Evolutionary conservation across 30 jellyfish, hydroid and myxozoan genomes (phyloP).

Genomic region (Pelagia noctiluca): DNA sequence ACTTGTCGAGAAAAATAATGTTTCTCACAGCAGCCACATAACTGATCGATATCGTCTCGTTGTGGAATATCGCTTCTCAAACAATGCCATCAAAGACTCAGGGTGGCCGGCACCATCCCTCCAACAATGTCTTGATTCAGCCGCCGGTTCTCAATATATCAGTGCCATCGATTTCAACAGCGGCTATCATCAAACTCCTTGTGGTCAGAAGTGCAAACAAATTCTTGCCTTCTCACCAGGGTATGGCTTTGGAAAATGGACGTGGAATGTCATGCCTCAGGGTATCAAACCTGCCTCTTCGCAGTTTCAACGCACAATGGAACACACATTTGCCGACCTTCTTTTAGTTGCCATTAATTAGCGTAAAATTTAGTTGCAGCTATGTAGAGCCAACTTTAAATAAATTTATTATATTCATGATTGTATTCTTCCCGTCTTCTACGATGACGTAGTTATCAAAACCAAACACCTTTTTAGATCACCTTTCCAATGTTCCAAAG

Average conservation of each 20-base stretch:
- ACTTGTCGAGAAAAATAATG: constrained; percentile 35
- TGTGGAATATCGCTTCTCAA: constrained; percentile 53
- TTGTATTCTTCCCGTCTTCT: constrained; percentile 2
- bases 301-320: neutral
- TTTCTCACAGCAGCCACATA: constrained; percentile 34
- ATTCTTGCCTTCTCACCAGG: constrained; percentile 21
- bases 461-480: neutral
- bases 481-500: neutral
- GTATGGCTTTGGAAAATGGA: constrained; percentile 9
- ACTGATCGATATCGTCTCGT: constrained; percentile 43
- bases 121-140: constrained; percentile 53
- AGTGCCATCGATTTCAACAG: constrained; percentile 37
- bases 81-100: constrained; percentile 45
- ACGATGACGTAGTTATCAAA: constrained; percentile 13
- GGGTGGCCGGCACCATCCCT: constrained; percentile 66
- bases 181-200: constrained; percentile 37
- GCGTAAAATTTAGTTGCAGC: no score
- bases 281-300: constrained; percentile 22
- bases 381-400: no score
- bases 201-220: constrained; percentile 8
- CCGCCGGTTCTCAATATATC: constrained; percentile 33
- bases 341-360: no score
- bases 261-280: constrained; percentile 11
- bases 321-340: neutral
- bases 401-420: no score